phyloP scores from a whole-genome alignment of 1,140 invertebrate genomes.

The Hyles vespertilio region DNA sequence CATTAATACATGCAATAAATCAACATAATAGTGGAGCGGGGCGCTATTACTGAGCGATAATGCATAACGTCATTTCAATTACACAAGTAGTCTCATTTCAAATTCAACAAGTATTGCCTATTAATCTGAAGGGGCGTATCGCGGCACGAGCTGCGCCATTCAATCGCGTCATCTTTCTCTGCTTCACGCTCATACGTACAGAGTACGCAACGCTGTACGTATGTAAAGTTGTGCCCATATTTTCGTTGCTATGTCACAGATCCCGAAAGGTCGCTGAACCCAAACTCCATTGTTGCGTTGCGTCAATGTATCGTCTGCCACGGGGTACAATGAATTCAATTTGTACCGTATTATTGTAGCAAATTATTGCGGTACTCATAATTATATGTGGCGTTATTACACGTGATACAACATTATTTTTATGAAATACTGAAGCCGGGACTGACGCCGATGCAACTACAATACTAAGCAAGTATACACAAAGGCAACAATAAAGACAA shows the following conservation, averaged over 20 bases:
- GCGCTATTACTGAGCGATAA: too few species aligned
- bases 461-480: too few species aligned
- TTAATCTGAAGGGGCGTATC: slow-evolving; percentile 60
- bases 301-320: slow-evolving; percentile 71
- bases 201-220: slow-evolving; percentile 40
- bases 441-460: too few species aligned
- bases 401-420: too few species aligned
- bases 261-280: slow-evolving; percentile 69
- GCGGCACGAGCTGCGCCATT: slow-evolving; percentile 47
- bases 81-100: slow-evolving; percentile 63
- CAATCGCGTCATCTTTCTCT: slow-evolving; percentile 46
- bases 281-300: slow-evolving; percentile 70
- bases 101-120: slow-evolving; percentile 55
- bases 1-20: too few species aligned
- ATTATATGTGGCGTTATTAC: slow-evolving; percentile 2
- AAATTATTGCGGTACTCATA: slow-evolving; percentile 55
- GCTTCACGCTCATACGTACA: slow-evolving; percentile 14
- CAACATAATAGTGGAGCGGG: too few species aligned
- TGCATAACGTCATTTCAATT: slow-evolving; percentile 51
- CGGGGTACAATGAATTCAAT: slow-evolving; percentile 65
- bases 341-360: slow-evolving; percentile 66
- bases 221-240: slow-evolving; percentile 63
- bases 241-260: slow-evolving; percentile 71
- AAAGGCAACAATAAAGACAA: too few species aligned
- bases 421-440: too few species aligned